phyloP scores from a whole-genome alignment of 2,888 invertebrate genomes.

The Artemia sinica region DNA sequence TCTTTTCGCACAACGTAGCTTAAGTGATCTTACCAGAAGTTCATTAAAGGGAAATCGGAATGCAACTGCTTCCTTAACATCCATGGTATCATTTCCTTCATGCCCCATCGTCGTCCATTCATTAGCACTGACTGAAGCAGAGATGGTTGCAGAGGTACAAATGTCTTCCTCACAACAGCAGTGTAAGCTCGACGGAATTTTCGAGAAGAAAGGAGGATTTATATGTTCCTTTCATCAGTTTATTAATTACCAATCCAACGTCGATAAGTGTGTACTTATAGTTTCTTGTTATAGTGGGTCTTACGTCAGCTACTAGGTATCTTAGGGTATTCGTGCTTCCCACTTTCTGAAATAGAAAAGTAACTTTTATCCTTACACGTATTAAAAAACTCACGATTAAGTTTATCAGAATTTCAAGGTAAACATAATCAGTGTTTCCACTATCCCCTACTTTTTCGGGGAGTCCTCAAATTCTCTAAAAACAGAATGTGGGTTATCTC shows the following conservation, averaged over 20 bases:
- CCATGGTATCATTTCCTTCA: not conserved
- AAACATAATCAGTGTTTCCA: no score
- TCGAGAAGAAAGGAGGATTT: constrained; percentile 71
- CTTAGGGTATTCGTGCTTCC: constrained; percentile 86
- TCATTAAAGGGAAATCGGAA: constrained; percentile 86
- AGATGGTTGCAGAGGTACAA: not conserved
- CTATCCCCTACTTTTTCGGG: no score
- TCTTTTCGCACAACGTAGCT: no score
- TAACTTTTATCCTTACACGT: no score
- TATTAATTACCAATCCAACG: constrained; percentile 89
- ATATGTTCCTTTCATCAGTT: constrained; percentile 95
- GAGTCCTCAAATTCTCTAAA: no score
- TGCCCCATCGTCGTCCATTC: not conserved
- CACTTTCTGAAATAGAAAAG: not conserved
- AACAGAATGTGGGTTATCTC: no score
- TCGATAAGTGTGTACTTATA: constrained; percentile 84
- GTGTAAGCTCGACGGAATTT: constrained; percentile 86
- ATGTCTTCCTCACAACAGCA: constrained; percentile 70
- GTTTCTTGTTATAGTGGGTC: constrained; percentile 68
- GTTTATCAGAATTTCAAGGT: no score
- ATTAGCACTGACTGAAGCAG: not conserved
- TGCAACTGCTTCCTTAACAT: constrained; percentile 42
- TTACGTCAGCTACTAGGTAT: constrained; percentile 74
- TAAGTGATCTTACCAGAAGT: constrained; percentile 43
- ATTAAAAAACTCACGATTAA: no score